Conservation (phyloP, 2,797 vertebrate genomes). For the Lacerta bilineata region DNA sequence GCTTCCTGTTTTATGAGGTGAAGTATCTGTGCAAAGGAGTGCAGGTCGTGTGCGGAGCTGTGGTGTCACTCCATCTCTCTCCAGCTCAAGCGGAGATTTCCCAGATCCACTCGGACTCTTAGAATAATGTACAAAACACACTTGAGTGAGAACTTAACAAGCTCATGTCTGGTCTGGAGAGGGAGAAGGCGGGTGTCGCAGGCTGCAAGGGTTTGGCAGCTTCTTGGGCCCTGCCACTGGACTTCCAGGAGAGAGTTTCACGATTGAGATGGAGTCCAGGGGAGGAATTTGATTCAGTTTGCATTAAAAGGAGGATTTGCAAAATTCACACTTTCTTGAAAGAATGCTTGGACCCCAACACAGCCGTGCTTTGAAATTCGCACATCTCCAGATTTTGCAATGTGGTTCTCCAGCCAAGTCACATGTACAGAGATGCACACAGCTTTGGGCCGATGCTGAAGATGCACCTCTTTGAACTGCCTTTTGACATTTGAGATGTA, state of each 20-base stretch:
- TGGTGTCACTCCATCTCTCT: not conserved
- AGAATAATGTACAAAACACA: not conserved
- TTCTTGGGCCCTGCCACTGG: not conserved
- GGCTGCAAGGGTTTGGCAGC: not conserved
- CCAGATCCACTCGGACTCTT: not conserved
- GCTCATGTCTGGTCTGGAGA: not conserved
- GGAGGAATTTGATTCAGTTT: no score
- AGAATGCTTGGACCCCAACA: no score
- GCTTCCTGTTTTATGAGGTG: not conserved
- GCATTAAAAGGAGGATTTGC: no score
- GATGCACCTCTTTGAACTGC: no score
- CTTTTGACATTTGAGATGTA: no score
- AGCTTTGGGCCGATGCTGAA: no score
- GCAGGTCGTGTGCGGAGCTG: not conserved
- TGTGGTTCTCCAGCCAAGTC: no score
- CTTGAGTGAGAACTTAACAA: not conserved
- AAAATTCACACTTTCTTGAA: no score
- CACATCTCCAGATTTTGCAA: no score
- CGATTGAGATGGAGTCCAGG: not conserved
- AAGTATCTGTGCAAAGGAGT: not conserved
- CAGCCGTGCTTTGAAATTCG: no score
- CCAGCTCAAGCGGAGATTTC: not conserved
- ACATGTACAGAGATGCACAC: no score
- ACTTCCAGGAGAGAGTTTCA: not conserved
- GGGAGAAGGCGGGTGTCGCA: not conserved